Percentiles rank a stretch among this genome's conserved stretches.
These are phyloP conservation scores for Samia ricini DNA, from an alignment of 1,140 invertebrate genomes.

Conservation along the genomic window DNA sequence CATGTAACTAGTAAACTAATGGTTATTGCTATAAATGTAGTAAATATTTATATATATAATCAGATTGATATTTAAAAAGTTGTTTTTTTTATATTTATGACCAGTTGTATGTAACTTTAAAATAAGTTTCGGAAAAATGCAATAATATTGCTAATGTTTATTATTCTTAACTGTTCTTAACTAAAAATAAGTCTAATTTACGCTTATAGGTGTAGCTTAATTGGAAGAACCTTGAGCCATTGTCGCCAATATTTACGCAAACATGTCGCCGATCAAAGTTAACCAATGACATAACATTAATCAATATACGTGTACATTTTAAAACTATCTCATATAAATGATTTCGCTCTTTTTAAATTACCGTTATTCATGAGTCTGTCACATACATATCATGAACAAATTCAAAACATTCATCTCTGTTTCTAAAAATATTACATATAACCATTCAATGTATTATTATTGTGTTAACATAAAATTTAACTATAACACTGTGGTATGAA, in stretches of 20 bases:
- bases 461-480: too few relatives aligned
- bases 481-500: too few relatives aligned
- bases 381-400: too few relatives aligned
- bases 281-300: slow-evolving; percentile 34
- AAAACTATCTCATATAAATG: neutral
- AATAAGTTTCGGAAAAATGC: neutral
- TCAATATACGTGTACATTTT: neutral
- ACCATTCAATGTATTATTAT: too few relatives aligned
- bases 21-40: neutral
- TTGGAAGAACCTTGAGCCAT: slow-evolving; percentile 40
- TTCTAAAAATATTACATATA: too few relatives aligned
- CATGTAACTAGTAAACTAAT: neutral
- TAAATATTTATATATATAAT: neutral
- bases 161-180: slow-evolving; percentile 25
- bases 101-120: neutral
- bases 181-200: slow-evolving; percentile 17
- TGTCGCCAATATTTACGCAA: slow-evolving; percentile 48
- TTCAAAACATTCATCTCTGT: too few relatives aligned
- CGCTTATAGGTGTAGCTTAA: slow-evolving; percentile 29
- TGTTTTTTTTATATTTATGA: neutral
- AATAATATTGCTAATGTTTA: slow-evolving; percentile 17
- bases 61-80: neutral
- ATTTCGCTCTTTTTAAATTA: too few relatives aligned
- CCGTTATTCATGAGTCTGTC: too few relatives aligned
- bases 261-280: slow-evolving; percentile 24